These are phyloP conservation scores for Fragum sueziense DNA, from an alignment of 2,888 invertebrate species.

Conservation along the genomic window DNA sequence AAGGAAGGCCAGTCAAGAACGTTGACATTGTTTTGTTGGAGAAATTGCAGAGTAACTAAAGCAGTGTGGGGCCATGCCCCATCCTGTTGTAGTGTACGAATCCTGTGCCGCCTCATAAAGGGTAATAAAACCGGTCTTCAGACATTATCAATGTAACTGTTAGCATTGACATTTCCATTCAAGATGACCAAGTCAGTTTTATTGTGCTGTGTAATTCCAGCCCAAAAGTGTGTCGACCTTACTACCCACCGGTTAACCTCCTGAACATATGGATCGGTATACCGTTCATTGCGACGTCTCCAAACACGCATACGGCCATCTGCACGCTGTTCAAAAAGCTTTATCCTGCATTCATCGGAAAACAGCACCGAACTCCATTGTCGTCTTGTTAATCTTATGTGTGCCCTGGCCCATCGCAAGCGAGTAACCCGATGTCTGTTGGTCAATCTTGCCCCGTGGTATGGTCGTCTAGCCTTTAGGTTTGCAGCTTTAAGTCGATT, in stretches of 20 bases:
- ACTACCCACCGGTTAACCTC: slow-evolving; percentile 18
- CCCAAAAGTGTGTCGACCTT: slow-evolving; percentile 5
- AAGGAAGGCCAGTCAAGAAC: slow-evolving; percentile 19
- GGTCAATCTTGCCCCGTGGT: background rate
- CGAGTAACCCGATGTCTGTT: background rate
- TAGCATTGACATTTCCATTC: slow-evolving; percentile 3
- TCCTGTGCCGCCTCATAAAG: background rate
- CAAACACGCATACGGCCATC: background rate
- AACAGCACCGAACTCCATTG: background rate
- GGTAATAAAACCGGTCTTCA: slow-evolving; percentile 15
- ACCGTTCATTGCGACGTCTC: background rate
- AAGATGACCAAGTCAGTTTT: slow-evolving; percentile 19
- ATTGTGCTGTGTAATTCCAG: slow-evolving; percentile 7
- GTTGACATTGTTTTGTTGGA: background rate
- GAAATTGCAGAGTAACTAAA: background rate
- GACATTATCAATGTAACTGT: slow-evolving; percentile 17
- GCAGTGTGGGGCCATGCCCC: background rate
- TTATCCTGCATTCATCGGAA: background rate
- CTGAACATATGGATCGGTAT: background rate
- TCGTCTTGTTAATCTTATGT: background rate
- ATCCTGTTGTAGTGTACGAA: slow-evolving; percentile 3
- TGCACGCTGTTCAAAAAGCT: background rate
- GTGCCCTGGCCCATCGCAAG: slow-evolving; percentile 13
- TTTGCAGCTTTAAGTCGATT: slow-evolving; percentile 7
- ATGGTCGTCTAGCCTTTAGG: background rate